Evolutionary conservation across 2,113 vertebrate genomes (phyloP), one percentile per base, ranked within the genome.

Genomic region (Stercorarius parasiticus): DNA sequence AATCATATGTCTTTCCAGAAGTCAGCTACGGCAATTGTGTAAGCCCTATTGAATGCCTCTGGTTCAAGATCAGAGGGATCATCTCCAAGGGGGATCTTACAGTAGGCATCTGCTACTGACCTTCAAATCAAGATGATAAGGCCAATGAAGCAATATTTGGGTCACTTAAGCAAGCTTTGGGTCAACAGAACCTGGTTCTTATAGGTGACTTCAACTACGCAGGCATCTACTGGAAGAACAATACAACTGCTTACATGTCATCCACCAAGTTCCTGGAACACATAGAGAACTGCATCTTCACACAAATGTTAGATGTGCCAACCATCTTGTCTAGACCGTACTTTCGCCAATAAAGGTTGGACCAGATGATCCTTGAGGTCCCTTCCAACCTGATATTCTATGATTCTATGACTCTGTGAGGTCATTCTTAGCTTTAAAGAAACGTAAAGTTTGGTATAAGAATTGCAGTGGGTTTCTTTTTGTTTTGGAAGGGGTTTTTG

Each of bases 401-500:
- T 5, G 12, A 30, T 65, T 42, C 18, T 20, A 19, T 20, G 19
- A 65, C 42, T 42, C 62, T 65, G 30, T 42, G 26, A 69, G 72
- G 15, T 18, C 26, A 34, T n/a, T 30, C 13, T 45, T 21, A 73
- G 23, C 16, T 83, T 72, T 27, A 62, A 67, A 61, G 7, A 87
- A 73, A 38, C 4, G 6, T 62, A 2, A 49, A 34, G 6, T 62
- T 50, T 73, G 25, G 13, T 19, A 10, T 15, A 56, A 50, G 43
- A 40, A 50, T 15, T 66, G 21, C 47, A 49, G 10, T 12, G 29
- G 27, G 15, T 6, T 6, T 53, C 36, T 38, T 34, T 27, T 23
- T 11, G 12, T 29, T 65, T 53, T n/a, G 20, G 13, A 15, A 6
- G 9, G 6, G 0, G 3, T 4, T 13, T 21, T 49, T 56, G 4